These are phyloP conservation scores for Parnassius glacialis DNA, from an alignment of 2,888 invertebrate genomes.

Conservation along the genomic window DNA sequence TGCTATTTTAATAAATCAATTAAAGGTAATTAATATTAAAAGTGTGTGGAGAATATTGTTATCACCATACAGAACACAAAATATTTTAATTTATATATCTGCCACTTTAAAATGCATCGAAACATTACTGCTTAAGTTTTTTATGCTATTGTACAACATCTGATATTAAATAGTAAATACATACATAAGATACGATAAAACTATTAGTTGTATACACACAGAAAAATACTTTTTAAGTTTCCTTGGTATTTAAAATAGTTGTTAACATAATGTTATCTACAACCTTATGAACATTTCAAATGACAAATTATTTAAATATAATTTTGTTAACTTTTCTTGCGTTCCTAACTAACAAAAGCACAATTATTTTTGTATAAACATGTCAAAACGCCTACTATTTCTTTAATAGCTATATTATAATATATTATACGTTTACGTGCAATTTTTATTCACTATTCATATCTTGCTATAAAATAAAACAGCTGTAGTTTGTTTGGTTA, in stretches of 20 bases:
- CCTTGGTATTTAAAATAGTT: not conserved
- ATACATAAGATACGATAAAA: not conserved
- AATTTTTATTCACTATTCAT: no score
- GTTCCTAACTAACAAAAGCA: slow-evolving; percentile 24
- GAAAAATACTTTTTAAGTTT: slow-evolving; percentile 1
- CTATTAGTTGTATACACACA: no score
- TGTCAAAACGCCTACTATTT: not conserved
- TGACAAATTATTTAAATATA: not conserved
- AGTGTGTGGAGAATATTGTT: slow-evolving; percentile 9
- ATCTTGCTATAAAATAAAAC: no score
- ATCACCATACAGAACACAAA: slow-evolving; percentile 1
- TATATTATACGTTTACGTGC: no score
- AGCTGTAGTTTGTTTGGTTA: no score
- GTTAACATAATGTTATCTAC: no score
- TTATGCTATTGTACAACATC: slow-evolving; percentile 4
- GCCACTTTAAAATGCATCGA: not conserved
- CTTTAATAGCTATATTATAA: no score
- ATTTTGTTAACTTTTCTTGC: slow-evolving; percentile 4
- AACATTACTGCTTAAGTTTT: not conserved
- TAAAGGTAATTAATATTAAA: slow-evolving; percentile 33
- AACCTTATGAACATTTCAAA: no score
- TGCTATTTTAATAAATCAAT: slow-evolving; percentile 37
- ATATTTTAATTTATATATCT: not conserved
- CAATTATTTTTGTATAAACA: slow-evolving; percentile 20
- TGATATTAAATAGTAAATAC: no score